Conservation (phyloP, 2,888 invertebrate species). For the Drosophila hamatofila region DNA sequence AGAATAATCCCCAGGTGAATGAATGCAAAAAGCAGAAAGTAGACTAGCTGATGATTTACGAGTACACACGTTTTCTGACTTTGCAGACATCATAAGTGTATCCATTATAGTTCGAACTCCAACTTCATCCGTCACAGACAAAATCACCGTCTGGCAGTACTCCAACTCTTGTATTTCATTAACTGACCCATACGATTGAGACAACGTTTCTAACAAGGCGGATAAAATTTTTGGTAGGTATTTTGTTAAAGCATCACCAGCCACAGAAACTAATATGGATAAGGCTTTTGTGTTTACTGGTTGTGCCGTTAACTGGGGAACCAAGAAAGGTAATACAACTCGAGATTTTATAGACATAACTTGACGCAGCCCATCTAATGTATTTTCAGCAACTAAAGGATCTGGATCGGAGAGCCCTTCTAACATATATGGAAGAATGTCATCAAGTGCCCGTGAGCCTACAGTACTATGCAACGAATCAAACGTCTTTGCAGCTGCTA, state of each 20-base stretch:
- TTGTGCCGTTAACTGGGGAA: conserved; percentile 95
- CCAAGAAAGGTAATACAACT: conserved; percentile 97
- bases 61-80: conserved; percentile 88
- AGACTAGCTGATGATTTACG: conserved; percentile 94
- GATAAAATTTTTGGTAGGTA: conserved; percentile 96
- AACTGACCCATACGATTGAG: conserved; percentile 88
- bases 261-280: conserved; percentile 96
- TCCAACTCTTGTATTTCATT: conserved; percentile 91
- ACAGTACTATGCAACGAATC: conserved; percentile 98
- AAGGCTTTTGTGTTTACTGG: conserved; percentile 97
- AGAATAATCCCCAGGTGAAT: conserved; percentile 94
- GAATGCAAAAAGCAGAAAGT: conserved; percentile 95
- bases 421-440: conserved; percentile 97
- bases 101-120: conserved; percentile 95
- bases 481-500: conserved; percentile 98
- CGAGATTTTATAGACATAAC: conserved; percentile 98
- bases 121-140: conserved; percentile 95
- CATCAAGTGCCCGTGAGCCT: conserved; percentile 96
- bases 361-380: conserved; percentile 97
- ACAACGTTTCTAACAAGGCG: conserved; percentile 92
- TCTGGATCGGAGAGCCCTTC: conserved; percentile 91
- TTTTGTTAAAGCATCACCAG: conserved; percentile 95
- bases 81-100: conserved; percentile 91
- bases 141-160: conserved; percentile 96
- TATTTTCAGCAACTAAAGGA: conserved; percentile 92